A percentile compares a stretch with the other conserved stretches of the same genome.
Conservation (phyloP, 92 coral and sea anemone species). For the Phenganax stokvisi region DNA sequence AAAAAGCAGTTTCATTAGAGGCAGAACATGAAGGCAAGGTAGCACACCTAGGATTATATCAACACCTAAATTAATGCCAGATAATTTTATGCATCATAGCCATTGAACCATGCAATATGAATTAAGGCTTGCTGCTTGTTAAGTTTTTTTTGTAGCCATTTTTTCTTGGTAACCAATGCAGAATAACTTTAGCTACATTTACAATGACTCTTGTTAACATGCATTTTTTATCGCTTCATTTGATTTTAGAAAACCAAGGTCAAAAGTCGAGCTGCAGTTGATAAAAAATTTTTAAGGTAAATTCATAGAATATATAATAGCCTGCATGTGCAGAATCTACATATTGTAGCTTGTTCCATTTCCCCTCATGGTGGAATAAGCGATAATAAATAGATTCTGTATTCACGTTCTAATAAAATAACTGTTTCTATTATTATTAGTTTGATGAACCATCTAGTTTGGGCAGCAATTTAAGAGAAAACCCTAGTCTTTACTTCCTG, state of each 20-base stretch:
- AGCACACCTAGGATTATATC: neutral
- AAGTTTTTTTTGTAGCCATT: neutral
- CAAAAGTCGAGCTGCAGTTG: slow-evolving; percentile 70
- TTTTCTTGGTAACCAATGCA: neutral
- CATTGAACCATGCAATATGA: too few species aligned
- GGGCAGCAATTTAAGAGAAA: too few species aligned
- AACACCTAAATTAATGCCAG: neutral
- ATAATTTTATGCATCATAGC: neutral
- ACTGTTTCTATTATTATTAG: too few species aligned
- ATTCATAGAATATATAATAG: neutral
- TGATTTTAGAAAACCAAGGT: slow-evolving; percentile 20
- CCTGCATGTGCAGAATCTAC: too few species aligned
- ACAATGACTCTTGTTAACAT: neutral
- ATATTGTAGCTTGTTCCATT: too few species aligned
- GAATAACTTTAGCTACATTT: neutral
- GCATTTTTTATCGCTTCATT: neutral
- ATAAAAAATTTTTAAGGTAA: slow-evolving; percentile 77
- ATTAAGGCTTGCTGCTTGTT: too few species aligned
- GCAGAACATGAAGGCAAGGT: slow-evolving; percentile 44
- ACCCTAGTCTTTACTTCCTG: too few species aligned
- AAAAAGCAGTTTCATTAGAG: slow-evolving; percentile 28
- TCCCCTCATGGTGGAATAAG: neutral
- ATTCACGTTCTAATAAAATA: too few species aligned
- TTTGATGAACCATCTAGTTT: too few species aligned
- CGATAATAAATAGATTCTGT: neutral